Evolutionary conservation across 2,888 invertebrate species (phyloP).

Genomic region (Apoda limacodes): DNA sequence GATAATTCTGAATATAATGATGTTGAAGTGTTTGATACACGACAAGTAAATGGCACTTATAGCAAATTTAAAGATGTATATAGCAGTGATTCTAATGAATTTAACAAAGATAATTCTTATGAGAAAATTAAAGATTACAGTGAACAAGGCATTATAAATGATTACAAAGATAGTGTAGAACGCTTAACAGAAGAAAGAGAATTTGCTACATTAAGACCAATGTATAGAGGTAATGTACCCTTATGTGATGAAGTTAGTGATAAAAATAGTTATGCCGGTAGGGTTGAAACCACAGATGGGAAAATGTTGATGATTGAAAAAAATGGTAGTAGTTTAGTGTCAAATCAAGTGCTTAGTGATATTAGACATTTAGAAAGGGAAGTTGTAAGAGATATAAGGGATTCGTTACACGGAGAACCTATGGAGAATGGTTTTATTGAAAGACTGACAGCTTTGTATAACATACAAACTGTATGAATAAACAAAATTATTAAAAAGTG

Average conservation of each 20-base stretch:
- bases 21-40: constrained; percentile 30
- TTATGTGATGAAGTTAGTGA: constrained; percentile 19
- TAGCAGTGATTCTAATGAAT: constrained; percentile 18
- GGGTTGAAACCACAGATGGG: constrained; percentile 41
- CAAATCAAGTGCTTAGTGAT: too few relatives aligned
- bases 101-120: constrained; percentile 17
- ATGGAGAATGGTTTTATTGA: constrained; percentile 48
- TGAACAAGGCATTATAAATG: constrained; percentile 17
- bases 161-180: constrained; percentile 26
- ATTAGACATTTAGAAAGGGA: too few relatives aligned
- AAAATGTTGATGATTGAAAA: constrained; percentile 31
- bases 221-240: constrained; percentile 24
- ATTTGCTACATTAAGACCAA: constrained; percentile 31
- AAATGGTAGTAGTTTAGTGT: too few relatives aligned
- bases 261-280: constrained; percentile 21
- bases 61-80: constrained; percentile 41
- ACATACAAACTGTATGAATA: constrained; percentile 45
- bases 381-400: constrained; percentile 27
- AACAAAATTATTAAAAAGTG: too few relatives aligned
- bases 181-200: constrained; percentile 28
- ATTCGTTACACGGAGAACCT: constrained; percentile 31
- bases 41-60: constrained; percentile 22
- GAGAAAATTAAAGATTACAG: constrained; percentile 19
- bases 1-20: constrained; percentile 26
- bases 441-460: constrained; percentile 45